Evolutionary conservation across 2,797 vertebrate genomes (phyloP), one percentile per base, ranked within the genome.

Genomic region (Spinibarbus caldwelli): DNA sequence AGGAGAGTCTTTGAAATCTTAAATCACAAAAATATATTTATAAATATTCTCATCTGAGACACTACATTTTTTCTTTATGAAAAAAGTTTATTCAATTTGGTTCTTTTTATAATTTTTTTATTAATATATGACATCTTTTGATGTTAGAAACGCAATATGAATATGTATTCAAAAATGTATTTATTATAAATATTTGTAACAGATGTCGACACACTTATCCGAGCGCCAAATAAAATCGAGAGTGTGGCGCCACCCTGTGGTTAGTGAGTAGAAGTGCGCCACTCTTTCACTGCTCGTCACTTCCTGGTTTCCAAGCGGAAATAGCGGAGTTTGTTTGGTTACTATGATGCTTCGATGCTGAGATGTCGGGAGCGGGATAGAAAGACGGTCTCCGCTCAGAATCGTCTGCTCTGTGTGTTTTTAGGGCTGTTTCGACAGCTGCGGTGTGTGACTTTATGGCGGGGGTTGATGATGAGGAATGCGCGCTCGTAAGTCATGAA

Each of bases 391-490:
- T 6, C 9, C 4, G 3, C 12, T 6, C 21, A 19, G 21, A 45
- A 26, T 41, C 5, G 23, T 14, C 5, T 45, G 2, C 68, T 66
- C 8, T 77, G 52, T 36, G 0, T 59, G 19, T 45, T 57, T 73
- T 8, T 29, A n/a, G 26, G 71, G 1, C n/a, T 57, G 36, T 78
- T 71, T 8, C 41, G 29, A 73, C 41, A 12, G 9, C 17, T 1
- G 47, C 71, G 19, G 31, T 6, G 57, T 54, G 49, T 12, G 29
- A 29, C 52, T 23, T 6, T 23, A 88, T 76, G 88, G 81, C 59
- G 75, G 90, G 93, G 41, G 93, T 93, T 91, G 95, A 95, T 86
- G 94, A 95, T 5, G 94, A 95, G 83, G 93, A 95, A 19, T 92
- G 93, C 68, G 66, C 91, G 15, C 71, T 95, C 92, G 95, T 96